Percentiles rank a stretch among this genome's conserved stretches.
These are phyloP conservation scores for Parazoanthus atlanticus DNA, from an alignment of 92 coral and sea anemone genomes.

Conservation along the genomic window DNA sequence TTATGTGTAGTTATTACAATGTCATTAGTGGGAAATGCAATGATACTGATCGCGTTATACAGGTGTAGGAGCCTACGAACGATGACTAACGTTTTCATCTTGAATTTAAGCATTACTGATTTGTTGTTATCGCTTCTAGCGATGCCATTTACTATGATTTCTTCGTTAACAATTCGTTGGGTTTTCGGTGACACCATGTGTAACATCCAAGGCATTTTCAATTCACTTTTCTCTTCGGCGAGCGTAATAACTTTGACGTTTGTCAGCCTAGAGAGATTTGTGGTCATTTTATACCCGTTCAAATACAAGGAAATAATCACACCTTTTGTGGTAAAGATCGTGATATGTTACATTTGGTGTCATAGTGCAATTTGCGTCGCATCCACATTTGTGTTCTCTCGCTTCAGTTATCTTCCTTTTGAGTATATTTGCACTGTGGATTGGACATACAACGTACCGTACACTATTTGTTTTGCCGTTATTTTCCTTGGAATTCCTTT, in stretches of 20 bases:
- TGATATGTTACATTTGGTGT: slow-evolving; percentile 73
- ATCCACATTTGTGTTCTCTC: slow-evolving; percentile 71
- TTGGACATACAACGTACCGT: slow-evolving; percentile 65
- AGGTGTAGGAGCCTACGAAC: slow-evolving; percentile 73
- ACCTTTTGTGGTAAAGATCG: slow-evolving; percentile 48
- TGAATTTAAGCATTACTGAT: slow-evolving; percentile 77
- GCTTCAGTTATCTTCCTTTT: slow-evolving; percentile 62
- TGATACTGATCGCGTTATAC: slow-evolving; percentile 69
- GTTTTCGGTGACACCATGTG: slow-evolving; percentile 75
- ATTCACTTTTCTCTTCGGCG: slow-evolving; percentile 80
- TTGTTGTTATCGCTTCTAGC: slow-evolving; percentile 67
- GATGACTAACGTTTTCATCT: slow-evolving; percentile 80
- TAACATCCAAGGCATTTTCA: slow-evolving; percentile 64
- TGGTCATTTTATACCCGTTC: slow-evolving; percentile 76
- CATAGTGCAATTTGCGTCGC: slow-evolving; percentile 58
- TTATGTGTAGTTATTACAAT: slow-evolving; percentile 64
- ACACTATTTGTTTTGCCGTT: slow-evolving; percentile 63
- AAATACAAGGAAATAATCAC: slow-evolving; percentile 68
- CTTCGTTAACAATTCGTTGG: slow-evolving; percentile 79
- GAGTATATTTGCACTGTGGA: slow-evolving; percentile 83
- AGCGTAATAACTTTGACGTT: slow-evolving; percentile 73
- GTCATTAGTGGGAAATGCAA: slow-evolving; percentile 63
- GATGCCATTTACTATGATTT: slow-evolving; percentile 82
- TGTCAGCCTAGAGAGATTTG: slow-evolving; percentile 82
- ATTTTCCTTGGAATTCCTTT: slow-evolving; percentile 69